Evolutionary conservation across 2,113 vertebrate species (phyloP).

Genomic region (Melanerpes aurifrons): DNA sequence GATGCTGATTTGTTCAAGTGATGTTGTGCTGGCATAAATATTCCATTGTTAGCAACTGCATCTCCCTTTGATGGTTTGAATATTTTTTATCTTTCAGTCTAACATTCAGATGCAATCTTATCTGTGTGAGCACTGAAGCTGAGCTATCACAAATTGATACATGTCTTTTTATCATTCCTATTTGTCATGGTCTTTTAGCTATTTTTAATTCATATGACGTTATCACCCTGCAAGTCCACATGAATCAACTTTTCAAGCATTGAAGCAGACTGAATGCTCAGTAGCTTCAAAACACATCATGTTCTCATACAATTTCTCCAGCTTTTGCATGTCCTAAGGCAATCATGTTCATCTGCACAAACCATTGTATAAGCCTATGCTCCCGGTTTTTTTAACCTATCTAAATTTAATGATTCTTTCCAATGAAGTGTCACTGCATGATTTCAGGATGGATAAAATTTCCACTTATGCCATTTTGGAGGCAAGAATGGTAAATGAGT

Average conservation of each 20-base stretch:
- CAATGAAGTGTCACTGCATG: not conserved
- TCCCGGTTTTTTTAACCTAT: not conserved
- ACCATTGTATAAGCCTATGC: not conserved
- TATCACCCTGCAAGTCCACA: not conserved
- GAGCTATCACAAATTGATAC: not conserved
- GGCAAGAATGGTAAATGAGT: not conserved
- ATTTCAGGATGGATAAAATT: not conserved
- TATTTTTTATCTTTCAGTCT: not conserved
- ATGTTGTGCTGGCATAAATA: not conserved
- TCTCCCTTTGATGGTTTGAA: not conserved
- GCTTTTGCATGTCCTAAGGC: not conserved
- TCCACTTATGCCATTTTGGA: not conserved
- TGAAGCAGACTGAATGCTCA: not conserved
- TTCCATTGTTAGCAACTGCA: not conserved
- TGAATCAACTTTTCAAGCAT: not conserved
- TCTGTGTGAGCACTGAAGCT: not conserved
- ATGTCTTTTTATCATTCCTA: not conserved
- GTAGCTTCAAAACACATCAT: not conserved
- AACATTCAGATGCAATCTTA: not conserved
- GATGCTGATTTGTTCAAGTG: not conserved
- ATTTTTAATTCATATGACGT: not conserved
- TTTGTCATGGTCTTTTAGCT: not conserved
- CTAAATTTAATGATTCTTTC: not conserved
- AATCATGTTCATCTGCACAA: not conserved
- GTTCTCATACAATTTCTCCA: not conserved